Percentiles rank a stretch among this genome's conserved stretches.
These are phyloP conservation scores for Fissipunctia ypsillon DNA, from an alignment of 2,888 invertebrate genomes.

Conservation along the genomic window DNA sequence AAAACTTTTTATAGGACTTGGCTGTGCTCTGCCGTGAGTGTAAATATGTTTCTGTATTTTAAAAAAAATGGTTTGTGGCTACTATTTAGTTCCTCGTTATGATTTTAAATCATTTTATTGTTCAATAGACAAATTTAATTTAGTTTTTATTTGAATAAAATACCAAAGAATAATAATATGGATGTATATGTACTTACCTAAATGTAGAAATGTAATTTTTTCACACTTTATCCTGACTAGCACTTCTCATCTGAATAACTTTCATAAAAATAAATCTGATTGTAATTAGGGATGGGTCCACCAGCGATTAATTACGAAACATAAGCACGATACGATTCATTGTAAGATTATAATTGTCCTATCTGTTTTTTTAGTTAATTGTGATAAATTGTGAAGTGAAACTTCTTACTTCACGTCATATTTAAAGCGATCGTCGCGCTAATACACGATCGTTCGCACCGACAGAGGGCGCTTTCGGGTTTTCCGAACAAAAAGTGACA, in stretches of 20 bases:
- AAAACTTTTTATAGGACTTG: constrained; percentile 22
- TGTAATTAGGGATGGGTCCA: background rate
- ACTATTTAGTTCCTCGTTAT: constrained; percentile 27
- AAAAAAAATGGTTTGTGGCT: constrained; percentile 5
- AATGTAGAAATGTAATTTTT: constrained; percentile 7
- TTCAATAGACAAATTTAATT: too few species aligned
- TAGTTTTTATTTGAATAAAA: constrained; percentile 11
- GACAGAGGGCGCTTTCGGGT: too few species aligned
- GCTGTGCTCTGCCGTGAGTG: constrained; percentile 41
- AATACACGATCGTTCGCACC: too few species aligned
- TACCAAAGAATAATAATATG: constrained; percentile 64
- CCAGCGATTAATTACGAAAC: background rate
- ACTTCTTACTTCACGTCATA: too few species aligned
- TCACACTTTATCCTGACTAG: background rate
- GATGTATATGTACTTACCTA: too few species aligned
- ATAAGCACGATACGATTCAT: constrained; percentile 3
- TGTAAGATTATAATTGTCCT: background rate
- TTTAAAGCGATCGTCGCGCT: too few species aligned
- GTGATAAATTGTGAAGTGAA: too few species aligned
- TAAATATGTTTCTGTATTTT: constrained; percentile 20
- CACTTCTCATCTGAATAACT: background rate
- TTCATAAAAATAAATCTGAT: background rate
- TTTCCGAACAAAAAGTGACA: too few species aligned
- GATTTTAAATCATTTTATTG: background rate
- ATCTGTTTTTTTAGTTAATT: background rate